These are phyloP conservation scores for Pteronotus mesoamericanus DNA, from an alignment of 2,797 vertebrate genomes.

Conservation along the genomic window DNA sequence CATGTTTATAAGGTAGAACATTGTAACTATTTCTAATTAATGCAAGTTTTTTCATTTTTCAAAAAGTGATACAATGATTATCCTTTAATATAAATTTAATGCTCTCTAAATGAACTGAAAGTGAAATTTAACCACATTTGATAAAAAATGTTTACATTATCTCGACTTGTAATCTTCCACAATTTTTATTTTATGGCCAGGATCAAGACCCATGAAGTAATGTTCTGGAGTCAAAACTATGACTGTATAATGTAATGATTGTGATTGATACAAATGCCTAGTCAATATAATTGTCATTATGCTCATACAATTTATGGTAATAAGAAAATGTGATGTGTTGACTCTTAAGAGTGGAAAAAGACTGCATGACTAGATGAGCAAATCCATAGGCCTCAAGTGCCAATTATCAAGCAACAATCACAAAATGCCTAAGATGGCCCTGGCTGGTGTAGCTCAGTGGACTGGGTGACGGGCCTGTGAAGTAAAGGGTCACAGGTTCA, in stretches of 20 bases:
- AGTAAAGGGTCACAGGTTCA: too few relatives aligned
- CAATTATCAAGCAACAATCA: neutral
- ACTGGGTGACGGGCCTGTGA: too few relatives aligned
- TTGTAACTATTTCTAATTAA: constrained; percentile 31
- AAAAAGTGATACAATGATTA: neutral
- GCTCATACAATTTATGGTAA: neutral
- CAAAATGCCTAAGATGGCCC: constrained; percentile 16
- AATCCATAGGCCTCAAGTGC: neutral
- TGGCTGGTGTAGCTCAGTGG: too few relatives aligned
- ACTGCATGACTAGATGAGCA: neutral
- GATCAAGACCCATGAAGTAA: neutral
- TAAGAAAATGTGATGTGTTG: constrained; percentile 10
- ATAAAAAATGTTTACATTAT: constrained; percentile 37
- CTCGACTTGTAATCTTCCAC: neutral
- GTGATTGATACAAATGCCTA: neutral
- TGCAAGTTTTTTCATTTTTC: constrained; percentile 18
- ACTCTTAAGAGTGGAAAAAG: neutral
- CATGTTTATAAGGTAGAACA: neutral
- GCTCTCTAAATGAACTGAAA: neutral
- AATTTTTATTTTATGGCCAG: neutral
- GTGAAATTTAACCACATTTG: constrained; percentile 16
- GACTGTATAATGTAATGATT: neutral
- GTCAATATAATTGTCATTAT: neutral
- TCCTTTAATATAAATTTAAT: constrained; percentile 45
- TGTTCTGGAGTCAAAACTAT: neutral